Evolutionary conservation across 2,888 invertebrate species (phyloP).

Genomic region (Malacosoma neustria): DNA sequence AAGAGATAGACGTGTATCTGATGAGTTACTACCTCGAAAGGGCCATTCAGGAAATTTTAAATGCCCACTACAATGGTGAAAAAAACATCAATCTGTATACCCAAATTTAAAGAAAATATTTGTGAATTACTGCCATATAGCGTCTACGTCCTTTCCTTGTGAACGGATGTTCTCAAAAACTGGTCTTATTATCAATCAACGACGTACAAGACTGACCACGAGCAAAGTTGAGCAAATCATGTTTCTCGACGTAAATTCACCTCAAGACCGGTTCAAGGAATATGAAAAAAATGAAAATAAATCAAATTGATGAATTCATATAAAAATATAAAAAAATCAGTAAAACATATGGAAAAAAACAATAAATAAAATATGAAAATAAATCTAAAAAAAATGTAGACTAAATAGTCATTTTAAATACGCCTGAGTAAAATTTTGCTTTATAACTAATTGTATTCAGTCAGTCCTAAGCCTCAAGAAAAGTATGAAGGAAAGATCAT

Average conservation of each 20-base stretch:
- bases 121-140: slow-evolving; percentile 7
- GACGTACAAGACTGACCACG: slow-evolving; percentile 8
- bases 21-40: slow-evolving; percentile 11
- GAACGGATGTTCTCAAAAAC: slow-evolving; percentile 13
- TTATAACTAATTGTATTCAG: slow-evolving; percentile 5
- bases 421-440: no score
- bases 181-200: slow-evolving; percentile 8
- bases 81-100: slow-evolving; percentile 10
- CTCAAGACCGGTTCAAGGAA: no score
- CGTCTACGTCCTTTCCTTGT: slow-evolving; percentile 13
- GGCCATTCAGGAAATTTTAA: slow-evolving; percentile 8
- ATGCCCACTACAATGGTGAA: slow-evolving; percentile 15
- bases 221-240: slow-evolving; percentile 11
- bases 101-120: slow-evolving; percentile 11
- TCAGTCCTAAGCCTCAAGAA: slow-evolving; percentile 11
- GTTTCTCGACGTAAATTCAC: slow-evolving; percentile 10
- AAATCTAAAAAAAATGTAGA: slow-evolving; percentile 3
- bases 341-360: no score
- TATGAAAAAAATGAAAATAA: no score
- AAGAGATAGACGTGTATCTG: slow-evolving; percentile 12
- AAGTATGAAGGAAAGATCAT: no score
- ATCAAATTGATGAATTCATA: no score
- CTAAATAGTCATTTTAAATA: slow-evolving; percentile 1
- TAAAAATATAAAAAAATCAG: no score
- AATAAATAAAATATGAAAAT: slow-evolving; percentile 1